Evolutionary conservation across 2,113 vertebrate species (phyloP), one percentile per base, ranked within the genome.

Genomic region (Psettodes erumei): DNA sequence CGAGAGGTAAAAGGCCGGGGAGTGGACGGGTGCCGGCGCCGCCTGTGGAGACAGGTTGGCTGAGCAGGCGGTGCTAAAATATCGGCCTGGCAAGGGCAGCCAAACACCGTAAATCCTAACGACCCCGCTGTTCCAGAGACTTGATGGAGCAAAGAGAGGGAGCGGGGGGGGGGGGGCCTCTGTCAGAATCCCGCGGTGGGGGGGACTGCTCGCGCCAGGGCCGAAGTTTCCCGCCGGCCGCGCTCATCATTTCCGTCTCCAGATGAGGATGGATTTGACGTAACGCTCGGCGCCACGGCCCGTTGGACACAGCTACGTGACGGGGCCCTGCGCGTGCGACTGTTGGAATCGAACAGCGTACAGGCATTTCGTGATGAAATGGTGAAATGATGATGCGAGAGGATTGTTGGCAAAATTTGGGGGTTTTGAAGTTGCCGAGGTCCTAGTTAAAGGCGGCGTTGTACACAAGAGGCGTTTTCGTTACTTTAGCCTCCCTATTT

Each of bases 151-250:
- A 70, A 47, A 80, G 72, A 77, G 83, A 73, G 62, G 8, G 75
- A 81, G 74, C 77, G 75, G 69, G 73, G 66, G 32, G 75, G 79
- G 74, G 77, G 75, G 69, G 73, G 66, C 28, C 77, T 78, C 62
- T 84, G 83, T 88, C 79, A 81, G 73, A 89, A 71, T 85, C 88
- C 83, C 88, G 82, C 75, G n/a, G n/a, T 87, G 89, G 84, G 84
- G 84, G 82, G 75, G 81, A 87, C 47, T 81, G 83, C 81, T 82
- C 86, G 77, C 86, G 50, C 82, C 61, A 56, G 56, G 61, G 77
- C 87, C 75, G 77, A 48, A 81, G n/a, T n/a, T 86, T 87, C 89
- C 88, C 89, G 67, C 66, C 68, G 73, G 81, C 84, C 81, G 61
- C 50, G 71, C 81, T 87, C 79, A 81, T 90, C 84, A 88, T 86